Conservation (phyloP, 2,888 invertebrate genomes). For the Parelbella ahira region DNA sequence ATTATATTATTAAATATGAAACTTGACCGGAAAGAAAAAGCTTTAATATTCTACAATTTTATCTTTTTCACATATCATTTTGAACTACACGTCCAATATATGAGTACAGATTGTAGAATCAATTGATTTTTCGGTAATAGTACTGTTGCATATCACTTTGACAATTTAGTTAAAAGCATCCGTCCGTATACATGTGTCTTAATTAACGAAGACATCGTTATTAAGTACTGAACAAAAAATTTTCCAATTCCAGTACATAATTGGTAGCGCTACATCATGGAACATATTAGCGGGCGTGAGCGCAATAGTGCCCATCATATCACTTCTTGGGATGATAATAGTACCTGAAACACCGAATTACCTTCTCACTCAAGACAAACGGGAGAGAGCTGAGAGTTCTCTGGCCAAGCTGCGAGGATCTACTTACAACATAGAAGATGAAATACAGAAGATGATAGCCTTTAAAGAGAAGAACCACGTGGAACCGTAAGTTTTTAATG, state of each 20-base stretch:
- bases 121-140: too few species aligned
- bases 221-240: too few species aligned
- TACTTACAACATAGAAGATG: constrained; percentile 81
- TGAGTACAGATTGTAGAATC: too few species aligned
- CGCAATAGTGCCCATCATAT: constrained; percentile 80
- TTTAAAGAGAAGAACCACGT: constrained; percentile 84
- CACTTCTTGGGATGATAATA: constrained; percentile 80
- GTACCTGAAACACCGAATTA: constrained; percentile 88
- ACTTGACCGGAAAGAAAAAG: too few species aligned
- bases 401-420: constrained; percentile 81
- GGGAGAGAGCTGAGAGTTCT: constrained; percentile 81
- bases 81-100: too few species aligned
- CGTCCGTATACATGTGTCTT: too few species aligned
- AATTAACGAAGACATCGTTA: too few species aligned
- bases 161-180: too few species aligned
- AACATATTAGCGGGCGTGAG: constrained; percentile 83
- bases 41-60: too few species aligned
- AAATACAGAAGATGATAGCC: constrained; percentile 80
- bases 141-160: too few species aligned
- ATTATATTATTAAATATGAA: too few species aligned
- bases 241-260: constrained; percentile 65
- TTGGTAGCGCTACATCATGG: constrained; percentile 83
- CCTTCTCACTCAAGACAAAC: constrained; percentile 81
- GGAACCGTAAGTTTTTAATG: constrained; percentile 64
- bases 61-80: too few species aligned